Conservation (phyloP, 2,113 vertebrate genomes). For the Synodontis membranacea region DNA sequence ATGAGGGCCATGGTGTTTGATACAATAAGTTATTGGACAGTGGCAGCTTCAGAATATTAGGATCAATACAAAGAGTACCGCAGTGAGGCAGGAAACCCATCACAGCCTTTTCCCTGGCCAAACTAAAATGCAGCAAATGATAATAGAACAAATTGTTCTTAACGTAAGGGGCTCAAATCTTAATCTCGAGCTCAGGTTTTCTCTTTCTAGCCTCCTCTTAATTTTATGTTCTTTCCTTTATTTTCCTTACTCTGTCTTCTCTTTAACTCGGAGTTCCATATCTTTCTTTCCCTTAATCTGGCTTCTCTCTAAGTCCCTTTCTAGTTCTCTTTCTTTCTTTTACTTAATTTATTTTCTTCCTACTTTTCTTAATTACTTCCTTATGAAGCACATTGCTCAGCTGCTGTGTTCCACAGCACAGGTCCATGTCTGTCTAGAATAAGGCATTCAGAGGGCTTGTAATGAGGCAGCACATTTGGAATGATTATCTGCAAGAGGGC, state of each 20-base stretch:
- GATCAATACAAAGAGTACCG: not conserved
- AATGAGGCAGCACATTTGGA: not conserved
- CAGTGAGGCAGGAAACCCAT: not conserved
- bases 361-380: too few relatives aligned
- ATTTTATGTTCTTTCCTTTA: not conserved
- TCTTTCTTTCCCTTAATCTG: not conserved
- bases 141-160: not conserved
- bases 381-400: too few relatives aligned
- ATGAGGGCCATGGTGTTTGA: not conserved
- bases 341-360: too few relatives aligned
- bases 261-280: not conserved
- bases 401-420: not conserved
- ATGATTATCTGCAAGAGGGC: not conserved
- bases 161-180: not conserved
- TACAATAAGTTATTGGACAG: not conserved
- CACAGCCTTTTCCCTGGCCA: not conserved
- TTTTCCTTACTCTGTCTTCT: not conserved
- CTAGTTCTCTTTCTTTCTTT: too few relatives aligned
- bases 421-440: not conserved
- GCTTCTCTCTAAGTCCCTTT: not conserved
- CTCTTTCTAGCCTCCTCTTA: not conserved
- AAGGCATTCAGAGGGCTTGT: not conserved
- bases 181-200: not conserved
- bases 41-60: not conserved
- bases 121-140: not conserved